These are phyloP conservation scores for Pholis gunnellus DNA, from an alignment of 2,113 vertebrate genomes.

Conservation along the genomic window DNA sequence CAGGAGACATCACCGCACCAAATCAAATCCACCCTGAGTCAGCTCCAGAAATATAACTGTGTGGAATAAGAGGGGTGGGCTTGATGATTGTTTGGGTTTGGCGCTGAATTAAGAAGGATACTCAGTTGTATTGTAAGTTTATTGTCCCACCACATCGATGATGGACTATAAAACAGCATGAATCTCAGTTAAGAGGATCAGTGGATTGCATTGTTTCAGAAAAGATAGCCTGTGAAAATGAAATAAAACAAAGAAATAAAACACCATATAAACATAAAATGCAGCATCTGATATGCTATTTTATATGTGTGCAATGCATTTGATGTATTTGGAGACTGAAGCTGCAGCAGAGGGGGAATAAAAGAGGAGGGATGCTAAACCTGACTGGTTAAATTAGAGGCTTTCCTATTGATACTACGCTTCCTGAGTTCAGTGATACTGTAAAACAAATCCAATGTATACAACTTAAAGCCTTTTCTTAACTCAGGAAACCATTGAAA, in stretches of 20 bases:
- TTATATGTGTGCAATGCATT: not conserved
- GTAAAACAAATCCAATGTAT: conserved; percentile 16
- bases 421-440: not conserved
- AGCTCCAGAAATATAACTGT: conserved; percentile 9
- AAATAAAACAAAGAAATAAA: not conserved
- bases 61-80: not conserved
- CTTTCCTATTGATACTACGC: not conserved
- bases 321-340: not conserved
- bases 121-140: conserved; percentile 11
- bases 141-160: not conserved
- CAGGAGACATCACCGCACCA: conserved; percentile 5
- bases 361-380: not conserved
- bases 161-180: not conserved
- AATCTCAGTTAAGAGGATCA: not conserved
- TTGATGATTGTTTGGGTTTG: conserved; percentile 33
- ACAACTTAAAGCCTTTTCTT: not conserved
- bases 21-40: conserved; percentile 45
- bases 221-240: not conserved
- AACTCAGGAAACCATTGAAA: not conserved
- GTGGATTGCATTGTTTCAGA: not conserved
- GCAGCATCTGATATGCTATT: not conserved
- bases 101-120: not conserved
- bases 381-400: not conserved
- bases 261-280: not conserved
- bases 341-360: not conserved